Evolutionary conservation across 2,797 vertebrate species (phyloP).

Genomic region (Rhinoraja longicauda): DNA sequence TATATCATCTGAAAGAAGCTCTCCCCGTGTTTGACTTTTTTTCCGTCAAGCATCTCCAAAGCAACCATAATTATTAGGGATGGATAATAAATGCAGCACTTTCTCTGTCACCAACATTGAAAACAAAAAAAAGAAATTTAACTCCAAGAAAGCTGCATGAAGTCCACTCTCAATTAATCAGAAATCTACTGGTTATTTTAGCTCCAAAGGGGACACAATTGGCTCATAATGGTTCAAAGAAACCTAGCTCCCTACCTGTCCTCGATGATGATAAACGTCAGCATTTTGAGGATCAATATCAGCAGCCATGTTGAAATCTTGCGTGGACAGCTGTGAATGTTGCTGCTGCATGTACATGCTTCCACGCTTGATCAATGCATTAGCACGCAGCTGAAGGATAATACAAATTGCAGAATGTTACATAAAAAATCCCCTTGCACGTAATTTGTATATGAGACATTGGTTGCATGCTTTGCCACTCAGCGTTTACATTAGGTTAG

Average conservation of each 20-base stretch:
- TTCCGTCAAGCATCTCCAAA: too few species aligned
- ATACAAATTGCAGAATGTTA: neutral
- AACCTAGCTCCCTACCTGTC: conserved; percentile 68
- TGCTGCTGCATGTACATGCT: conserved; percentile 99
- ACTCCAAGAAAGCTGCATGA: too few species aligned
- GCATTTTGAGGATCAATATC: conserved; percentile 85
- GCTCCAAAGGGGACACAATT: neutral
- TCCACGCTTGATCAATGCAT: conserved; percentile 92
- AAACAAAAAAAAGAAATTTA: neutral
- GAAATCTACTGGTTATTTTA: neutral
- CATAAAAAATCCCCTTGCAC: neutral
- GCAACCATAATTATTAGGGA: neutral
- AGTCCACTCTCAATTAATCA: conserved; percentile 1
- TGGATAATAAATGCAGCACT: neutral
- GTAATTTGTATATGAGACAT: too few species aligned
- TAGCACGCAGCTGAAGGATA: conserved; percentile 75
- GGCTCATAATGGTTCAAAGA: neutral
- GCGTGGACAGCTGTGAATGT: conserved; percentile 80
- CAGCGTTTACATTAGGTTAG: neutral
- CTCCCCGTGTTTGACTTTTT: too few species aligned
- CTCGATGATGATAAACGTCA: conserved; percentile 94
- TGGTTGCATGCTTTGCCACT: neutral
- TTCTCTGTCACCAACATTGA: neutral
- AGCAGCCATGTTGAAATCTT: conserved; percentile 93
- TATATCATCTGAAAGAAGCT: neutral